Conservation (phyloP, 92 coral and sea anemone genomes). For the Zoanthus gigantus region DNA sequence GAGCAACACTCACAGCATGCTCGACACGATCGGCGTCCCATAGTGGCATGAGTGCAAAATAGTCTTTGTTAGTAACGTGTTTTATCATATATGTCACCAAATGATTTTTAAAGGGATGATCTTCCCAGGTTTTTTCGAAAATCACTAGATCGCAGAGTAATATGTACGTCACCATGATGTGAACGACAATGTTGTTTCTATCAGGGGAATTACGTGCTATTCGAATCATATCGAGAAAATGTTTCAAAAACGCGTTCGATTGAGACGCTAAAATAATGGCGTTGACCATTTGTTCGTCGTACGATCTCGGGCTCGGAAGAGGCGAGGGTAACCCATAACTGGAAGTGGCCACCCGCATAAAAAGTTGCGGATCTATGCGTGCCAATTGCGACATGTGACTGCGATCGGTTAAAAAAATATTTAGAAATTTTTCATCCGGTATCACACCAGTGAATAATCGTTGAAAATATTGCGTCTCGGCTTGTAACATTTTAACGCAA, state of each 20-base stretch:
- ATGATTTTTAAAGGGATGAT: background rate
- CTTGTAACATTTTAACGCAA: constrained; percentile 2
- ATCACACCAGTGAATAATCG: background rate
- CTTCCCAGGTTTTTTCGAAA: background rate
- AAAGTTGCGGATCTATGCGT: background rate
- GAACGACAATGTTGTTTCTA: background rate
- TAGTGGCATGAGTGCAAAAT: background rate
- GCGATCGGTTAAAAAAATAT: background rate
- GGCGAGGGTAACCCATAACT: background rate
- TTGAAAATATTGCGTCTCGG: constrained; percentile 6
- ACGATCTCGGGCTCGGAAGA: background rate
- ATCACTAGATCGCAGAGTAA: background rate
- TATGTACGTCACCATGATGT: background rate
- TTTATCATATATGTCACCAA: background rate
- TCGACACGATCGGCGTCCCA: background rate
- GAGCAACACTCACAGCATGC: background rate
- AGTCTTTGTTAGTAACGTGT: background rate
- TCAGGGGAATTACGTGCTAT: background rate
- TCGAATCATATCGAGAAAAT: background rate
- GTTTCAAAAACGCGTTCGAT: background rate
- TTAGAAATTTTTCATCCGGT: background rate
- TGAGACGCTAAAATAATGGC: background rate
- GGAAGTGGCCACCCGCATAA: background rate
- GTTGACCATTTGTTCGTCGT: background rate
- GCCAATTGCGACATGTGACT: background rate